Conservation (phyloP, 2,113 vertebrate species). For the Ivindomyrus marchei region DNA sequence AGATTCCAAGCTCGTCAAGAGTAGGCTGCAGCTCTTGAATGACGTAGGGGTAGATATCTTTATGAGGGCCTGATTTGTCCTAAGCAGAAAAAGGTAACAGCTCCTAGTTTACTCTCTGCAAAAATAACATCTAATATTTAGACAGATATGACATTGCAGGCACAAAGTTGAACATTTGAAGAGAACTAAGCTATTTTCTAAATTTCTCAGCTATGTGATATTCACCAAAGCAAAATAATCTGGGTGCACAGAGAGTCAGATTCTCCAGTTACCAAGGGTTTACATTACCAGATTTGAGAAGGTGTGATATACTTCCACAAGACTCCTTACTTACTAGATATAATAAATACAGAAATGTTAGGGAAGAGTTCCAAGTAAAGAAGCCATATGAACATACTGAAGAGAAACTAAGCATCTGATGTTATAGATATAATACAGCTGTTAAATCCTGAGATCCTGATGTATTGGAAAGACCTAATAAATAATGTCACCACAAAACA, state of each 20-base stretch:
- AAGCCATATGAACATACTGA: not conserved
- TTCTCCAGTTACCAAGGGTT: not conserved
- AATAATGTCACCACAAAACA: not conserved
- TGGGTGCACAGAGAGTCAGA: not conserved
- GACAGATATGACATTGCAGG: not conserved
- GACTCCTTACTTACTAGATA: not conserved
- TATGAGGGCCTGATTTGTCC: constrained; percentile 91
- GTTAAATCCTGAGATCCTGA: not conserved
- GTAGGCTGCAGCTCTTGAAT: constrained; percentile 92
- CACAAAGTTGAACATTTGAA: not conserved
- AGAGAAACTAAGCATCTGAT: not conserved
- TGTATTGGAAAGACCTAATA: not conserved
- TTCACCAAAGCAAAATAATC: not conserved
- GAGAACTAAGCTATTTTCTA: not conserved
- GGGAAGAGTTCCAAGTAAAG: not conserved
- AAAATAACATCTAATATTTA: not conserved
- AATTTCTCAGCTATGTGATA: not conserved
- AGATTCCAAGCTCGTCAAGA: constrained; percentile 88
- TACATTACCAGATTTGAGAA: not conserved
- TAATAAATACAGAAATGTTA: not conserved
- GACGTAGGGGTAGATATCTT: constrained; percentile 94
- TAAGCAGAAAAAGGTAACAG: constrained; percentile 39
- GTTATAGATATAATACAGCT: not conserved
- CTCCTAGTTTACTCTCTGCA: not conserved
- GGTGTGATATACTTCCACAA: not conserved